Evolutionary conservation across 2,113 vertebrate species (phyloP).

Genomic region (Ciconia maguari): DNA sequence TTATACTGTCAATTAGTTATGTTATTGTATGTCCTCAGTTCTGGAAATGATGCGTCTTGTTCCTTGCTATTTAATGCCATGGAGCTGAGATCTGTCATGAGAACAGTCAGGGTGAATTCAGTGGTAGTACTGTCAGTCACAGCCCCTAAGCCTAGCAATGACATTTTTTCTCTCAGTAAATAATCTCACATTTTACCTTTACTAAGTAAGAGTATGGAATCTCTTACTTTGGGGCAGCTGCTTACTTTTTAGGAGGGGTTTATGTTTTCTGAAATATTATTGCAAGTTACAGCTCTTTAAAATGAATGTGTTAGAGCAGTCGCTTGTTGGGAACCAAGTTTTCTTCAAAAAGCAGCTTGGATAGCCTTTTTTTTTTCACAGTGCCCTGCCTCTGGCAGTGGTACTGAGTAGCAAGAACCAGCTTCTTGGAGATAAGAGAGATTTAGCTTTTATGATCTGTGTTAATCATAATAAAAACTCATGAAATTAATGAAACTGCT

Average conservation of each 20-base stretch:
- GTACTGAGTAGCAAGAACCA: not conserved
- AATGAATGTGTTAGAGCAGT: not conserved
- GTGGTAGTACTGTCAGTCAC: not conserved
- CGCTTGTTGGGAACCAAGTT: not conserved
- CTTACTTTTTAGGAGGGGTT: not conserved
- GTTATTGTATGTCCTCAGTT: rapidly evolving
- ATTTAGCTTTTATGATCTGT: not conserved
- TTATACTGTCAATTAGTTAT: not conserved
- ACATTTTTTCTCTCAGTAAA: not conserved
- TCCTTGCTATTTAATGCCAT: not conserved
- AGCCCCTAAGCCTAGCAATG: not conserved
- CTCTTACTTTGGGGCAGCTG: not conserved
- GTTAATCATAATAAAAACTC: not conserved
- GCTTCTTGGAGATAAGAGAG: not conserved
- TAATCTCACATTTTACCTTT: not conserved
- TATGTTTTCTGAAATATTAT: not conserved
- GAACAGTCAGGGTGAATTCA: not conserved
- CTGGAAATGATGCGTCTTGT: not conserved
- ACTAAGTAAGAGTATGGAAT: not conserved
- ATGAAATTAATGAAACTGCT: not conserved
- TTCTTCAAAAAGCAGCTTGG: not conserved
- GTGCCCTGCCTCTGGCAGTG: not conserved
- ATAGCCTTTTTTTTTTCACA: not conserved
- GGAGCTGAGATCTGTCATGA: not conserved
- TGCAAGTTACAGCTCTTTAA: not conserved